Evolutionary conservation across 2,797 vertebrate genomes (phyloP).

Genomic region (Pangasius larnaudii): DNA sequence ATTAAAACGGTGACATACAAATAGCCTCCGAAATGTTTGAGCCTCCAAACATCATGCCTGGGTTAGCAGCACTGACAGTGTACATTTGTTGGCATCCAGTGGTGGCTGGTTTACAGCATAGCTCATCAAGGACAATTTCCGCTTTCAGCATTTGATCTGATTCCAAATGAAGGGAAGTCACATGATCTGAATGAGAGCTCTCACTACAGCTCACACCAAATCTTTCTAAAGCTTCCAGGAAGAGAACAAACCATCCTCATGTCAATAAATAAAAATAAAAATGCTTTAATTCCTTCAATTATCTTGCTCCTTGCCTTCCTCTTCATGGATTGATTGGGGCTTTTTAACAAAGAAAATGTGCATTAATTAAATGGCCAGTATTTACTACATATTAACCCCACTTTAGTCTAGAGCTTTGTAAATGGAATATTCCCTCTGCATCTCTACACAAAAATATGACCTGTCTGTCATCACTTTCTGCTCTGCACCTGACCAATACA

Average conservation of each 20-base stretch:
- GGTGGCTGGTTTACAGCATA: conserved; percentile 62
- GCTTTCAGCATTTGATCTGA: conserved; percentile 69
- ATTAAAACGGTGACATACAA: conserved; percentile 66
- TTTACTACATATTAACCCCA: conserved; percentile 12
- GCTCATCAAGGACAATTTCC: conserved; percentile 78
- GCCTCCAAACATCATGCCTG: conserved; percentile 59
- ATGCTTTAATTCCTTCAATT: conserved; percentile 67
- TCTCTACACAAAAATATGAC: conserved; percentile 33
- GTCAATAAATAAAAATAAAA: conserved; percentile 56
- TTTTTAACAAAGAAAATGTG: not conserved
- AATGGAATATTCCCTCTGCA: conserved; percentile 31
- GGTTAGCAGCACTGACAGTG: conserved; percentile 63
- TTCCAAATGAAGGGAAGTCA: conserved; percentile 62
- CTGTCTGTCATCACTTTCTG: conserved; percentile 36
- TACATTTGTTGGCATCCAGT: conserved; percentile 70
- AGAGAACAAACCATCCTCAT: conserved; percentile 56
- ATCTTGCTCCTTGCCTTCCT: conserved; percentile 52
- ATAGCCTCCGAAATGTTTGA: conserved; percentile 66
- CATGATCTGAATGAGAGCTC: conserved; percentile 61
- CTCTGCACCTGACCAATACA: conserved; percentile 29
- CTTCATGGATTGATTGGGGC: conserved; percentile 24
- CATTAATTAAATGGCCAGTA: not conserved
- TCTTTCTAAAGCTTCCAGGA: conserved; percentile 32
- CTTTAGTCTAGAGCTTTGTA: conserved; percentile 19
- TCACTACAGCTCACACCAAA: conserved; percentile 56